These are phyloP conservation scores for Megaceryle alcyon DNA, from an alignment of 2,797 vertebrate genomes.

Conservation along the genomic window DNA sequence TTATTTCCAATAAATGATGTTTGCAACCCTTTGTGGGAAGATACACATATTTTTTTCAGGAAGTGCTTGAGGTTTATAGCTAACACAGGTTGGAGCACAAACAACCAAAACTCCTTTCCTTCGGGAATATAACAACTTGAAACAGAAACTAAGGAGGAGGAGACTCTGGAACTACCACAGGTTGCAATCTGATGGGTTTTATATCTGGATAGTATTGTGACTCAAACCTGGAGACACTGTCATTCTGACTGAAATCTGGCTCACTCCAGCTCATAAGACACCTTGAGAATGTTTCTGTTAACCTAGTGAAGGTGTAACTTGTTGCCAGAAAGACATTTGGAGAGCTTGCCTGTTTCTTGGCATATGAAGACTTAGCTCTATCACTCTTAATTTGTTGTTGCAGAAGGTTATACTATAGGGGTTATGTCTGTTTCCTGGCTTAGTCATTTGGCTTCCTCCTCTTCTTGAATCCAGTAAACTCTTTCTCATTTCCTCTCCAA, in stretches of 20 bases:
- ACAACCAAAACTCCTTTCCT: neutral
- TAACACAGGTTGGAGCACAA: neutral
- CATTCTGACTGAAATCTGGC: neutral
- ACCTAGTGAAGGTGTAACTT: neutral
- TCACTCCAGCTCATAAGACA: neutral
- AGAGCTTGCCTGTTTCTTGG: neutral
- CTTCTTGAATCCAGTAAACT: neutral
- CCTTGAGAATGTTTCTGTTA: neutral
- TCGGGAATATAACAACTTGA: neutral
- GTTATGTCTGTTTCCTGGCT: neutral
- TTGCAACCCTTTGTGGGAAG: neutral
- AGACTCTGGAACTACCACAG: neutral
- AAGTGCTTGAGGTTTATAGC: neutral
- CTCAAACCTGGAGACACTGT: neutral
- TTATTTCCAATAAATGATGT: neutral
- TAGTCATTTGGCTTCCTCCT: neutral
- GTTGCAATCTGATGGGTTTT: neutral
- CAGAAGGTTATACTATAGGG: neutral
- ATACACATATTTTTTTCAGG: neutral
- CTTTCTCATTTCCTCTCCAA: conserved; percentile 39
- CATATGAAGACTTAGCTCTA: neutral
- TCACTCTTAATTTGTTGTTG: neutral
- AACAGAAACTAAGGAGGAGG: neutral
- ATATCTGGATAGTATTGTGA: neutral
- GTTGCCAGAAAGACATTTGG: neutral